Evolutionary conservation across 1,140 invertebrate genomes (phyloP).

Genomic region (Drosophila lacertosa): DNA sequence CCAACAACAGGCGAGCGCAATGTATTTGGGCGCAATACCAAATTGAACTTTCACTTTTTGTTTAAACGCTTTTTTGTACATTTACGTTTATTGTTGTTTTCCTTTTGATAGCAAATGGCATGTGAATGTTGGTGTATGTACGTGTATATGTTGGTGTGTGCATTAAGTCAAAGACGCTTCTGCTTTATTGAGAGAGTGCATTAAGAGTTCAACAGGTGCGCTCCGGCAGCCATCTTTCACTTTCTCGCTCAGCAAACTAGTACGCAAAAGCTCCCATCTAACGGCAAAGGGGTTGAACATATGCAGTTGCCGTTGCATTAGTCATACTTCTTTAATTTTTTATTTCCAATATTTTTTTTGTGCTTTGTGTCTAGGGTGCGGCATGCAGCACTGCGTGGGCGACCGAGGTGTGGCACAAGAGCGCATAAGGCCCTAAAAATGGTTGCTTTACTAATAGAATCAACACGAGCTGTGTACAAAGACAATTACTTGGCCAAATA

Average conservation of each 20-base stretch:
- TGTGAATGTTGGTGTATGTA: not conserved
- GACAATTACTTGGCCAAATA: slow-evolving; percentile 69
- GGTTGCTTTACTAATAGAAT: slow-evolving; percentile 61
- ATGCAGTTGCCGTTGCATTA: slow-evolving; percentile 39
- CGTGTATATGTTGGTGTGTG: not conserved
- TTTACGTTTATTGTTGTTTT: slow-evolving; percentile 52
- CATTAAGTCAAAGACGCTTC: slow-evolving; percentile 44
- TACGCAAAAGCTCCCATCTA: slow-evolving; percentile 17
- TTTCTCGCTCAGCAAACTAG: slow-evolving; percentile 31
- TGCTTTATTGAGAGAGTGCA: slow-evolving; percentile 31
- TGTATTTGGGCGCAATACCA: slow-evolving; percentile 51
- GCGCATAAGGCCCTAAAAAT: slow-evolving; percentile 28
- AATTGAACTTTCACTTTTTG: slow-evolving; percentile 80
- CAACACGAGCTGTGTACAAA: slow-evolving; percentile 59
- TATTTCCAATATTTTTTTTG: too few species aligned
- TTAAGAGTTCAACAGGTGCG: slow-evolving; percentile 46
- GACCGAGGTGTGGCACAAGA: slow-evolving; percentile 30
- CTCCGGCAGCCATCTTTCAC: slow-evolving; percentile 40
- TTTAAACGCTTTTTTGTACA: slow-evolving; percentile 61
- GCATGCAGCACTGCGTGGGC: slow-evolving; percentile 33
- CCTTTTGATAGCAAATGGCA: slow-evolving; percentile 37
- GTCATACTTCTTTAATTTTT: slow-evolving; percentile 24
- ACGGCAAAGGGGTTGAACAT: not conserved
- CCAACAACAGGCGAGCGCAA: slow-evolving; percentile 22
- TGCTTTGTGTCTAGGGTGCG: slow-evolving; percentile 22